Percentiles rank a stretch among this genome's conserved stretches.
phyloP scores from a whole-genome alignment of 2,888 invertebrate genomes.

The Steromphala cineraria region DNA sequence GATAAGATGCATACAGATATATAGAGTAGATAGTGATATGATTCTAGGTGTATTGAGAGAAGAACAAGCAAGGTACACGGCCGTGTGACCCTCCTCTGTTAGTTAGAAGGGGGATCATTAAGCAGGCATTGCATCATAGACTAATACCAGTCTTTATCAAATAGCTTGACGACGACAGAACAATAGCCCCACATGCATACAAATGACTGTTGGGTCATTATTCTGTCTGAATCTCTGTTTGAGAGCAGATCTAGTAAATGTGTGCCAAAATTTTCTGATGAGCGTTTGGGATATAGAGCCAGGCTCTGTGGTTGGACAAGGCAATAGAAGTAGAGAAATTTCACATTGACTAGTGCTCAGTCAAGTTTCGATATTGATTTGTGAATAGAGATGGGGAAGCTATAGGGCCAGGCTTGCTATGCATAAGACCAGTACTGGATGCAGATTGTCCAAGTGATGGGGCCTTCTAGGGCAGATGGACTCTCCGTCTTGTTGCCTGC shows the following conservation, averaged over 20 bases:
- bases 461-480: background rate
- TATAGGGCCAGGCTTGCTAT: background rate
- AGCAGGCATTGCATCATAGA: background rate
- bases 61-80: too few relatives aligned
- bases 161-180: background rate
- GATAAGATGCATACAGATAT: too few relatives aligned
- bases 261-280: constrained; percentile 5
- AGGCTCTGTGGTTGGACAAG: background rate
- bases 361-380: constrained; percentile 12
- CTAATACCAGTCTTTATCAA: constrained; percentile 5
- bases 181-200: constrained; percentile 10
- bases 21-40: too few relatives aligned
- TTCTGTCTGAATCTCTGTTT: background rate
- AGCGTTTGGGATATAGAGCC: background rate
- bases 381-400: constrained; percentile 8
- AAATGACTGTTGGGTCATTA: background rate
- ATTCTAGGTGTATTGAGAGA: too few relatives aligned
- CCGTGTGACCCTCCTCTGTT: too few relatives aligned
- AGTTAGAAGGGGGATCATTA: background rate
- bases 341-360: constrained; percentile 11
- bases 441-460: constrained; percentile 12
- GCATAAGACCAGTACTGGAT: constrained; percentile 8
- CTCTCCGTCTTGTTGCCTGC: constrained; percentile 5
- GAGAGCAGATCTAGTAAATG: background rate
- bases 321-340: constrained; percentile 16